These are phyloP conservation scores for Caenorhabditis tropicalis DNA, from an alignment of 1,140 invertebrate genomes.

Conservation along the genomic window DNA sequence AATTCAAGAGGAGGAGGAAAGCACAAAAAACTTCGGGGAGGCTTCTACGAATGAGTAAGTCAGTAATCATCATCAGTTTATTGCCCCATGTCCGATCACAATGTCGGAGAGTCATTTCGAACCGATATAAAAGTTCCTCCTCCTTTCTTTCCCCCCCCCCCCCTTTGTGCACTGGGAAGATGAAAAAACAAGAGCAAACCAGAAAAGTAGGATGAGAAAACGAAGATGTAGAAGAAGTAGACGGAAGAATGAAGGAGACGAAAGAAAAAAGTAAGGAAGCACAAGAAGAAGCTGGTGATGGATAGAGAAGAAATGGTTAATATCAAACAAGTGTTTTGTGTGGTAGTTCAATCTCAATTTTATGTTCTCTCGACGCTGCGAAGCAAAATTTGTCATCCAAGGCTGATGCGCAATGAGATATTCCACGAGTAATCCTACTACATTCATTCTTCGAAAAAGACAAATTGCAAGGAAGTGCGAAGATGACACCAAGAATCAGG, in stretches of 20 bases:
- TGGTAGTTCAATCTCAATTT: slow-evolving; percentile 25
- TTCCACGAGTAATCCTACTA: background rate
- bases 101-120: slow-evolving; percentile 20
- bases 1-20: background rate
- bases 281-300: background rate
- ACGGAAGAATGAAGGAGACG: background rate
- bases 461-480: background rate
- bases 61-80: slow-evolving; percentile 10
- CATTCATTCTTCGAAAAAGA: background rate
- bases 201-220: background rate
- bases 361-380: background rate
- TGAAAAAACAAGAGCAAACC: slow-evolving; percentile 6
- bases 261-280: background rate
- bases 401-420: slow-evolving; percentile 25
- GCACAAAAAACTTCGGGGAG: background rate
- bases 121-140: slow-evolving; percentile 16
- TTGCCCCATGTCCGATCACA: background rate
- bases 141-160: too few species aligned
- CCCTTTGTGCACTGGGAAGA: background rate
- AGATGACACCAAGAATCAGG: slow-evolving; percentile 17
- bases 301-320: slow-evolving; percentile 36
- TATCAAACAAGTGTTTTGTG: slow-evolving; percentile 28
- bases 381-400: background rate
- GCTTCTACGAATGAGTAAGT: background rate
- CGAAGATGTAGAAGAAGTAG: background rate